These are phyloP conservation scores for Laodelphax striatellus DNA, from an alignment of 1,140 invertebrate species.

Conservation along the genomic window DNA sequence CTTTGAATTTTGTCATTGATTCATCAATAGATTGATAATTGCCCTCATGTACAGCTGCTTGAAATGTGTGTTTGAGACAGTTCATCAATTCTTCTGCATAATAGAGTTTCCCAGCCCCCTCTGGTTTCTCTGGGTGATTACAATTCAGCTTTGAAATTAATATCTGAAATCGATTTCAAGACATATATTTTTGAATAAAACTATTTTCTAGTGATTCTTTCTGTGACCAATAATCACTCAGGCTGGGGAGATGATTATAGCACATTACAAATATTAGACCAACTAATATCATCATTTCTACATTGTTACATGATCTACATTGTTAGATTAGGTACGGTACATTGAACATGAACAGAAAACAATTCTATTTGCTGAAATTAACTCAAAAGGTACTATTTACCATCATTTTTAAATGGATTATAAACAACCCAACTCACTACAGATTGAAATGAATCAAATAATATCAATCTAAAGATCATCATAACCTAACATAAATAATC, in stretches of 20 bases:
- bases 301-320: no score
- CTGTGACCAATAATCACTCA: conserved; percentile 13
- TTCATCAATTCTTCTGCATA: conserved; percentile 22
- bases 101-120: conserved; percentile 17
- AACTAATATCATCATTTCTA: conserved; percentile 6
- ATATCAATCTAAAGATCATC: no score
- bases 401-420: no score
- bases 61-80: conserved; percentile 17
- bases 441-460: no score
- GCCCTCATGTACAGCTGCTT: conserved; percentile 2
- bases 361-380: not conserved
- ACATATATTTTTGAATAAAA: conserved; percentile 20
- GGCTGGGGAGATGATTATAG: conserved; percentile 3
- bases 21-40: not conserved
- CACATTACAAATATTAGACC: conserved; percentile 2
- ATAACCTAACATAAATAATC: no score
- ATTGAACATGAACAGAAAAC: not conserved
- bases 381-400: no score
- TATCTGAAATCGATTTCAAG: conserved; percentile 14
- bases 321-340: no score
- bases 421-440: no score
- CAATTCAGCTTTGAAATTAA: conserved; percentile 23
- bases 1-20: not conserved
- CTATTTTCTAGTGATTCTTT: conserved; percentile 21
- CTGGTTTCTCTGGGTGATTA: conserved; percentile 16